Conservation (phyloP, 1,140 invertebrate species). For the Melitaea cinxia region DNA sequence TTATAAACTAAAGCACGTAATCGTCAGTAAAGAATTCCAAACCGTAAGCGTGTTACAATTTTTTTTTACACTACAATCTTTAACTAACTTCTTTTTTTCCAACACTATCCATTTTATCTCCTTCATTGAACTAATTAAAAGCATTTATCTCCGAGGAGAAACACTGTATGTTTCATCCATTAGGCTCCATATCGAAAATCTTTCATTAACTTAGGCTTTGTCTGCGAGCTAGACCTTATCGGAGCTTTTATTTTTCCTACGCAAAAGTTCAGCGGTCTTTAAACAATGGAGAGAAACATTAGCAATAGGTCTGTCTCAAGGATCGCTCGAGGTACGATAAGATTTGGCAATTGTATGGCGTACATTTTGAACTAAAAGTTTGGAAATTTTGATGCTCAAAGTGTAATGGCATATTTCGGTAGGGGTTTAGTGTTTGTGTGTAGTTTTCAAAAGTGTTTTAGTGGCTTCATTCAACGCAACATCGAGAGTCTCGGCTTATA, state of each 20-base stretch:
- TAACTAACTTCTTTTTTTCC: background rate
- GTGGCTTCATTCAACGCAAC: no score
- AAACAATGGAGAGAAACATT: constrained; percentile 52
- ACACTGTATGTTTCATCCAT: constrained; percentile 25
- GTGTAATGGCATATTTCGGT: no score
- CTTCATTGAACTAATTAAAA: constrained; percentile 15
- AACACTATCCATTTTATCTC: constrained; percentile 2
- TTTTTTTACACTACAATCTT: no score
- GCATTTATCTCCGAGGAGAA: constrained; percentile 12
- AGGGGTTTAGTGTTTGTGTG: no score
- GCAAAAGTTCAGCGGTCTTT: constrained; percentile 26
- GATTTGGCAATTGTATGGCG: constrained; percentile 7
- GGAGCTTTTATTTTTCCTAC: constrained; percentile 29
- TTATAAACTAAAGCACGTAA: no score
- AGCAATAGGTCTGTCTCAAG: constrained; percentile 47
- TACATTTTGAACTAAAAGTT: background rate
- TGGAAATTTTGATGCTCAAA: no score
- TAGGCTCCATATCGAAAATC: constrained; percentile 33
- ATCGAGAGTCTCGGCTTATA: no score
- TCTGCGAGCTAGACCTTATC: constrained; percentile 44
- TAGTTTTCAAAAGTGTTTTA: no score
- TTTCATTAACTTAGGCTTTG: constrained; percentile 51
- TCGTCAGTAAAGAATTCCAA: background rate
- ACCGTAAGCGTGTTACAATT: no score
- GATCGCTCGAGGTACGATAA: constrained; percentile 36